A percentile compares a stretch with the other conserved stretches of the same genome.
These are phyloP conservation scores for Sceliomorpha sp. DNA, from an alignment of 2,888 invertebrate species.

Conservation along the genomic window DNA sequence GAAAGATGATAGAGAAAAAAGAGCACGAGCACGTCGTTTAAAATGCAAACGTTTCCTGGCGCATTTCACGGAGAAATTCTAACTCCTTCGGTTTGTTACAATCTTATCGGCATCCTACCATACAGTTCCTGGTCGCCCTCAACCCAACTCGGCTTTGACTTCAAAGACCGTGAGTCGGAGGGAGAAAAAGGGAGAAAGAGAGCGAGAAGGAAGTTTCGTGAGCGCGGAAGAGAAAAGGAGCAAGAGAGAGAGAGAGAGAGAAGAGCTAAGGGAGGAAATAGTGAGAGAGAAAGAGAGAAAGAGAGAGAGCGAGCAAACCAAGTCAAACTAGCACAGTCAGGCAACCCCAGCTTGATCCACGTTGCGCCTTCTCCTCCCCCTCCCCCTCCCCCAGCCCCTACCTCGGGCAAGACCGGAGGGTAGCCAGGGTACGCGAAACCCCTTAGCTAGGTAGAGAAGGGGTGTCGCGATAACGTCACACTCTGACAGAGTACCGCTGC, in stretches of 20 bases:
- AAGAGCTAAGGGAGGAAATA: conserved; percentile 52
- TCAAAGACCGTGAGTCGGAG: conserved; percentile 51
- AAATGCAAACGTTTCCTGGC: conserved; percentile 70
- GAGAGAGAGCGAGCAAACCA: conserved; percentile 44
- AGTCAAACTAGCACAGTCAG: conserved; percentile 61
- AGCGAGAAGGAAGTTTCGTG: conserved; percentile 23
- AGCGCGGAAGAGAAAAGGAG: too few relatives aligned
- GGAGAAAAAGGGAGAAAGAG: conserved; percentile 35
- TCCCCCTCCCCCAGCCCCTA: conserved; percentile 65
- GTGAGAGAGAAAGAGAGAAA: conserved; percentile 36
- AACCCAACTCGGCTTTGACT: conserved; percentile 40
- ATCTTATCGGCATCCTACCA: conserved; percentile 72
- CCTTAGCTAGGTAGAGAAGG: conserved; percentile 69
- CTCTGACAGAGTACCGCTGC: conserved; percentile 82
- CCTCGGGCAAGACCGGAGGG: conserved; percentile 58
- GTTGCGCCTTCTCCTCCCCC: too few relatives aligned
- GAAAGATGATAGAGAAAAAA: conserved; percentile 22
- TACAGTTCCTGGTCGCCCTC: conserved; percentile 44
- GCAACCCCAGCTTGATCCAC: conserved; percentile 73
- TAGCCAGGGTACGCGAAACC: conserved; percentile 62
- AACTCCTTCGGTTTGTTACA: conserved; percentile 73
- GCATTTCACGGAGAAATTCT: conserved; percentile 72
- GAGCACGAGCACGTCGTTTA: conserved; percentile 54
- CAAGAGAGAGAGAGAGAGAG: conserved; percentile 36
- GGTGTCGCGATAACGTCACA: conserved; percentile 82